These are phyloP conservation scores for Anthopleura xanthogrammica DNA, from an alignment of 92 coral and sea anemone species.

Conservation along the genomic window DNA sequence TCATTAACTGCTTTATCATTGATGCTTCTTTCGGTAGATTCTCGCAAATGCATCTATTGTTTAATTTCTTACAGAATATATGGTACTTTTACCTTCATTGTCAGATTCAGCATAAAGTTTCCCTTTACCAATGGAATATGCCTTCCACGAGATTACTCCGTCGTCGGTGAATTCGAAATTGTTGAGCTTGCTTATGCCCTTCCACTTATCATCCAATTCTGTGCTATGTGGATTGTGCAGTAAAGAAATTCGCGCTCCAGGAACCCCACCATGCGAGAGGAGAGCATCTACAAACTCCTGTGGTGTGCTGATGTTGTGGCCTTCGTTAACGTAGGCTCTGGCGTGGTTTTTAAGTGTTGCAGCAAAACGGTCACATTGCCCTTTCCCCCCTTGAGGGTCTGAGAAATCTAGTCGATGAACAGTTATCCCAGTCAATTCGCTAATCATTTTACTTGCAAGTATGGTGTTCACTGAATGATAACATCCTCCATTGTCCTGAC, in stretches of 20 bases:
- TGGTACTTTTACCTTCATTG: no score
- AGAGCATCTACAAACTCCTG: slow-evolving; percentile 32
- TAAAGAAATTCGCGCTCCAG: slow-evolving; percentile 34
- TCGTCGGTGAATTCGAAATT: slow-evolving; percentile 30
- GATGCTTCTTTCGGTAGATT: no score
- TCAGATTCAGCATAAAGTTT: neutral
- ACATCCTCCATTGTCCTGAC: slow-evolving; percentile 60
- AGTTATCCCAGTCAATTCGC: slow-evolving; percentile 32
- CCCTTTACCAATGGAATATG: slow-evolving; percentile 41
- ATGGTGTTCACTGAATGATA: slow-evolving; percentile 48
- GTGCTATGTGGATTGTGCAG: slow-evolving; percentile 18
- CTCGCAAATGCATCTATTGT: no score
- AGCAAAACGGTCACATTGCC: slow-evolving; percentile 43
- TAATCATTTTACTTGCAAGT: slow-evolving; percentile 27
- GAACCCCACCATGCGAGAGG: slow-evolving; percentile 43
- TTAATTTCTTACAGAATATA: no score
- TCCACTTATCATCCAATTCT: slow-evolving; percentile 18
- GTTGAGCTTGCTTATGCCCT: slow-evolving; percentile 43
- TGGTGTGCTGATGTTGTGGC: slow-evolving; percentile 35
- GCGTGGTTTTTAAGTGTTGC: slow-evolving; percentile 48
- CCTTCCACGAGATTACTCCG: slow-evolving; percentile 34
- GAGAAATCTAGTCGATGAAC: slow-evolving; percentile 40
- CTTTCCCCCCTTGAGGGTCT: slow-evolving; percentile 61
- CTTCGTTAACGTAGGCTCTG: slow-evolving; percentile 37
- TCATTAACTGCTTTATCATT: no score